Base-by-base conservation (phyloP, 2,113 vertebrate genomes). In the Stigmatopora argus region DNA sequence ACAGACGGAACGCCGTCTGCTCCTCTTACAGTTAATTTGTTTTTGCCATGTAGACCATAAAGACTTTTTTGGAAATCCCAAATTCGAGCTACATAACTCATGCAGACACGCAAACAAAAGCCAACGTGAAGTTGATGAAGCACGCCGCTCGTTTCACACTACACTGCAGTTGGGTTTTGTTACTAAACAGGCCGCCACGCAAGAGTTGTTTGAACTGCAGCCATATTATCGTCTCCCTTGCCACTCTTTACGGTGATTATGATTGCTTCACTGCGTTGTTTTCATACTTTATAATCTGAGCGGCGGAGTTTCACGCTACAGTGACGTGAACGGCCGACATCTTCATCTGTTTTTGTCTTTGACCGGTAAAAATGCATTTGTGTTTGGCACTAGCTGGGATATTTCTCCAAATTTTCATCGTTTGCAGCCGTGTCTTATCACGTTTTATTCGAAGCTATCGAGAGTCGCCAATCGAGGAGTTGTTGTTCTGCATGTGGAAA, bases 1-100 rank as follows among this genome's bases (percentile, higher is more conserved):
- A 53, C 69, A 73, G 72, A 35, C 71, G 68, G 67, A 82, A 61
- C 73, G 62, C 64, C 60, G 63, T 72, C 71, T 70, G 71, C 71
- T 74, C 38, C 48, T 47, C 35, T 70, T 26, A 66, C 18, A 10
- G 62, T 51, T 62, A 52, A 65, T 72, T 79, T 72, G 57, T 75
- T 82, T 65, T 49, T 34, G 49, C 46, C 65, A 46, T 74, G 73
- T 70, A 23, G 65, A 46, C 23, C 18, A 56, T 64, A 79, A 78
- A 52, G 44, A 77, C 61, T 18, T 62, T 65, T 15, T 67, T 69
- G 66, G 61, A 48, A 26, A 12, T 55, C 13, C 23, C 13, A 7
- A 64, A 47, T 55, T 72, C 52, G 31, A 17, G 62, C 51, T 59
- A 21, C 46, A 35, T 51, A 71, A 73, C 51, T 74, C 70, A 47